These are phyloP conservation scores for Cuniculus paca DNA, from an alignment of 2,797 vertebrate species.

Conservation along the genomic window DNA sequence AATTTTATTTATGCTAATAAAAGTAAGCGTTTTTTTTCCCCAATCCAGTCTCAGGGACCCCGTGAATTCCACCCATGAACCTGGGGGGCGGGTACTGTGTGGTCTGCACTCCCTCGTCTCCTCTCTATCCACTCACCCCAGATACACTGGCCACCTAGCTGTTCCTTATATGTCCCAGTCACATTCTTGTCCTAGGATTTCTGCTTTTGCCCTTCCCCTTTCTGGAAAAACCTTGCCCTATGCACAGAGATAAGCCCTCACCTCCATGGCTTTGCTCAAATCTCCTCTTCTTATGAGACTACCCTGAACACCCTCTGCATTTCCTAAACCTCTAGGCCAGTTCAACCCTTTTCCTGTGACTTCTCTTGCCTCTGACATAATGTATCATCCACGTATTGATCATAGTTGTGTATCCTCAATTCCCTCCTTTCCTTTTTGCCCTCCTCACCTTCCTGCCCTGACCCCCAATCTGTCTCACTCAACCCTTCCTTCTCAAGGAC, in stretches of 20 bases:
- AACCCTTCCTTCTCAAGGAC: neutral
- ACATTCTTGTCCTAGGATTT: neutral
- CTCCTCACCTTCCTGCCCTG: accelerated
- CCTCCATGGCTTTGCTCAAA: neutral
- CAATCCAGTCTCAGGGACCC: no score
- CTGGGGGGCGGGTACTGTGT: accelerated
- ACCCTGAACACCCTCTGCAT: no score
- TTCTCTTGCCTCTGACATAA: neutral
- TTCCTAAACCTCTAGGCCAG: neutral
- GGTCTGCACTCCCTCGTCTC: no score
- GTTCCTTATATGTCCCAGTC: neutral
- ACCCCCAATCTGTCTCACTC: neutral
- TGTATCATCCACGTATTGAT: neutral
- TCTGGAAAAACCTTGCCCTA: neutral
- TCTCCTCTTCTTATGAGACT: neutral
- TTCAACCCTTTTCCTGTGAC: no score
- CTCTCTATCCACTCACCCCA: accelerated
- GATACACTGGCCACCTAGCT: neutral
- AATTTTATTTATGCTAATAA: no score
- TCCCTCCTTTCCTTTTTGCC: neutral
- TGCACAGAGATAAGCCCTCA: neutral
- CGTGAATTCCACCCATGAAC: neutral
- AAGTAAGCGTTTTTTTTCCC: no score
- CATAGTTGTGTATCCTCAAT: neutral
- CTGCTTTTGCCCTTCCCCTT: neutral